phyloP scores from a whole-genome alignment of 1,140 invertebrate genomes.

The Spodoptera frugiperda region DNA sequence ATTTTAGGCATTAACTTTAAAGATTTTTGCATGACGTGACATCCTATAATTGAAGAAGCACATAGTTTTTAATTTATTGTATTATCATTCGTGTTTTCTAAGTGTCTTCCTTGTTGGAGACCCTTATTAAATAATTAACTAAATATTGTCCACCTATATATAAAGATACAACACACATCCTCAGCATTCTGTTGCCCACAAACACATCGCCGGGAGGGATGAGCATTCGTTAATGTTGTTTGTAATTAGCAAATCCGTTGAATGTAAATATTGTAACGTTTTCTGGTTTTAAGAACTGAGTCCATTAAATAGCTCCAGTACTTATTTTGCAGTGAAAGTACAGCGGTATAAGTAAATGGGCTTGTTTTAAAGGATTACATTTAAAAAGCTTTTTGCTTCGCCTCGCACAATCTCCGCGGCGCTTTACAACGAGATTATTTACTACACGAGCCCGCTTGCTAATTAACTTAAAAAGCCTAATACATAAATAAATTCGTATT shows the following conservation, averaged over 20 bases:
- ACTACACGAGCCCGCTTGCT: constrained; percentile 14
- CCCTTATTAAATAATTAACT: too few species aligned
- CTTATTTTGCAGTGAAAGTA: constrained; percentile 11
- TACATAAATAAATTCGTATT: not conserved
- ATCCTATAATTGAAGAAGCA: not conserved
- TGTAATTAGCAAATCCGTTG: too few species aligned
- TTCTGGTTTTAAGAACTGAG: too few species aligned
- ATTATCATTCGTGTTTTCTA: not conserved
- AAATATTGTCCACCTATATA: too few species aligned
- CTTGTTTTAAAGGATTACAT: constrained; percentile 34
- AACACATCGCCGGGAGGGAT: too few species aligned
- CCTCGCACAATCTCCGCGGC: constrained; percentile 10
- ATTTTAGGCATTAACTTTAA: too few species aligned
- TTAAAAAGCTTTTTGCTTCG: constrained; percentile 34
- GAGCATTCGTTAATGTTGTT: too few species aligned
- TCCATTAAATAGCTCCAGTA: not conserved
- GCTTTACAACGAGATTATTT: constrained; percentile 24
- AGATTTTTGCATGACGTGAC: not conserved
- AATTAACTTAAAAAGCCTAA: constrained; percentile 14
- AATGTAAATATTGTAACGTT: too few species aligned
- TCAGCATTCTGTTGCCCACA: too few species aligned
- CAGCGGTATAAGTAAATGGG: constrained; percentile 13
- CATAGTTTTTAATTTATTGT: too few species aligned
- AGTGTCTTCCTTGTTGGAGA: too few species aligned
- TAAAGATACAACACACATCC: too few species aligned